Evolutionary conservation across 92 coral and sea anemone species (phyloP).

Genomic region (Parazoanthus swiftii): DNA sequence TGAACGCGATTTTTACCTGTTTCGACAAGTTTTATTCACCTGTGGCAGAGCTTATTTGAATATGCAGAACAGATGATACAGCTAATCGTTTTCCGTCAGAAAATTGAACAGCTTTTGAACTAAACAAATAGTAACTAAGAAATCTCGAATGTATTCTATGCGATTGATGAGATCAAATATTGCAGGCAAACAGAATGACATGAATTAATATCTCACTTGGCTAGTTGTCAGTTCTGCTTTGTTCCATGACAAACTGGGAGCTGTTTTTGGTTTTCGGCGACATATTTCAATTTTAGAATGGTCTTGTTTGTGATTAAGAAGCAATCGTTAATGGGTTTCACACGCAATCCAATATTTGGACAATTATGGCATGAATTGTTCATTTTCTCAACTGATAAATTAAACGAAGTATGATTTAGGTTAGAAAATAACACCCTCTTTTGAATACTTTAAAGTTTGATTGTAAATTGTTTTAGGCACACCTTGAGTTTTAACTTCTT

Average conservation of each 20-base stretch:
- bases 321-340: neutral
- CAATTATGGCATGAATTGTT: neutral
- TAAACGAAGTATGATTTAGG: too few relatives aligned
- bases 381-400: neutral
- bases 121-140: neutral
- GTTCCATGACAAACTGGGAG: neutral
- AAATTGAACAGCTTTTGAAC: slow-evolving; percentile 8
- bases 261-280: neutral
- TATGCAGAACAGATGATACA: neutral
- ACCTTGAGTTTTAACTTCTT: too few relatives aligned
- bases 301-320: neutral
- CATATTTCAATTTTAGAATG: neutral
- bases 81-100: neutral
- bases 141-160: neutral
- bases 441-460: too few relatives aligned
- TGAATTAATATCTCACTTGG: neutral
- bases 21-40: neutral
- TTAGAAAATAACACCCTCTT: too few relatives aligned
- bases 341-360: neutral
- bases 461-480: too few relatives aligned
- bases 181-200: neutral
- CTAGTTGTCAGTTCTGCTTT: neutral
- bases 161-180: neutral
- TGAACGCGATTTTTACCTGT: neutral
- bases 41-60: slow-evolving; percentile 1